Base-by-base conservation (phyloP, 2,797 vertebrate genomes). In the Echiichthys vipera region DNA sequence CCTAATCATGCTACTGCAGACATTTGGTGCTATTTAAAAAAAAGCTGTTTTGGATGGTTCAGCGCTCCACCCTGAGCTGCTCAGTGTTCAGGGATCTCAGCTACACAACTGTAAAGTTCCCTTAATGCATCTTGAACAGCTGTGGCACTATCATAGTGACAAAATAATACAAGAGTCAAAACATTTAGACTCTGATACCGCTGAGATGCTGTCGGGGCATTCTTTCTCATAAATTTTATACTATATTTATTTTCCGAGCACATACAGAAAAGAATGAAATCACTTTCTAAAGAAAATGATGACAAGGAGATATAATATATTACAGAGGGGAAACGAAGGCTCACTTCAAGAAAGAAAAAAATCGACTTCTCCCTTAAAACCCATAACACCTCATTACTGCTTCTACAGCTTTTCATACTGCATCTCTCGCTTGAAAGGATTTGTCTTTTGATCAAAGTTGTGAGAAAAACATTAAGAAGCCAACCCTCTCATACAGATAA, bases 371-470 rank as follows among this genome's bases (percentile, higher is more conserved):
- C n/a, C 17, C 7, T 50, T 34, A 45, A 45, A 65, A 67, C 55
- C 27, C 36, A 39, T 4, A 65, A 68, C 54, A 53, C 43, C 40
- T 72, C 74, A 72, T 80, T 58, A 69, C 39, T 27, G 49, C 55
- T 30, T 58, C 25, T 40, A 5, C 53, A 61, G 49, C 45, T 32
- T 34, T 30, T 68, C 27, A 65, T 40, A 30, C 45, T 5, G 20
- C 22, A 29, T 49, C 51, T 25, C 59, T 39, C 71, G 51, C 45
- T 58, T 55, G 61, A 45, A 59, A 43, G 43, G 46, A 34, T 29
- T 11, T n/a, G 5, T 1, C 66, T 70, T 74, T 59, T 73, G 67
- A 81, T 85, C 80, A 65, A 34, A 53, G 34, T 15, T 22, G 42
- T 29, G 27, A 57, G 45, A 18, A 40, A 47, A 43, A 63, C 37